A percentile compares a stretch with the other conserved stretches of the same genome.
These are phyloP conservation scores for Kryptopterus vitreolus DNA, from an alignment of 2,797 vertebrate species.

Conservation along the genomic window DNA sequence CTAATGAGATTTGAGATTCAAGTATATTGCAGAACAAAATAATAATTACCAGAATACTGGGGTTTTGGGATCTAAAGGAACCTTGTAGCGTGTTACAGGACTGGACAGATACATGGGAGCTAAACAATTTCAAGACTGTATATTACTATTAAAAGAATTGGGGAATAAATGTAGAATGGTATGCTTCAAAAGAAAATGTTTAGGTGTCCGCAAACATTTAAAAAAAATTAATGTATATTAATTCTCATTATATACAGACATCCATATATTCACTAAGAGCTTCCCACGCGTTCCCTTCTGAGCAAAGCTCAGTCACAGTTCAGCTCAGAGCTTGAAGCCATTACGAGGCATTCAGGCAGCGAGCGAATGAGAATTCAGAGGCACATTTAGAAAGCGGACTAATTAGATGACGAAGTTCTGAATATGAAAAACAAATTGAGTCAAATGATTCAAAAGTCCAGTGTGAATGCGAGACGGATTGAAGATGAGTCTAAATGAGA, in stretches of 20 bases:
- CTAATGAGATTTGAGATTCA: no score
- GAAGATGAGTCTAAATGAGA: not conserved
- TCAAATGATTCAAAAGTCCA: not conserved
- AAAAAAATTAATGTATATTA: not conserved
- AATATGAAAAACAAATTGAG: conserved; percentile 23
- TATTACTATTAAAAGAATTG: no score
- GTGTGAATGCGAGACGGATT: not conserved
- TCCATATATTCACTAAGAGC: not conserved
- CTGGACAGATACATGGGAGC: no score
- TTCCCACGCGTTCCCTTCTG: not conserved
- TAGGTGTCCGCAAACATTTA: no score
- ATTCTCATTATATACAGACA: not conserved
- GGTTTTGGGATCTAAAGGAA: no score
- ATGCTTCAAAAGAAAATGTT: no score
- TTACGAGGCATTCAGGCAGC: not conserved
- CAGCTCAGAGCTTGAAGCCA: conserved; percentile 23
- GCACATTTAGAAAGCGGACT: not conserved
- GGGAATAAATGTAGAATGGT: no score
- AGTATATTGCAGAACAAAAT: no score
- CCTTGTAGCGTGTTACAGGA: no score
- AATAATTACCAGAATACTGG: no score
- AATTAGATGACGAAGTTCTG: conserved; percentile 14
- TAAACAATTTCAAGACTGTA: no score
- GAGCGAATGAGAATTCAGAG: conserved; percentile 8
- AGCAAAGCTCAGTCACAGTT: conserved; percentile 4